Evolutionary conservation across 1,140 invertebrate species (phyloP).

Genomic region (Solen grandis): DNA sequence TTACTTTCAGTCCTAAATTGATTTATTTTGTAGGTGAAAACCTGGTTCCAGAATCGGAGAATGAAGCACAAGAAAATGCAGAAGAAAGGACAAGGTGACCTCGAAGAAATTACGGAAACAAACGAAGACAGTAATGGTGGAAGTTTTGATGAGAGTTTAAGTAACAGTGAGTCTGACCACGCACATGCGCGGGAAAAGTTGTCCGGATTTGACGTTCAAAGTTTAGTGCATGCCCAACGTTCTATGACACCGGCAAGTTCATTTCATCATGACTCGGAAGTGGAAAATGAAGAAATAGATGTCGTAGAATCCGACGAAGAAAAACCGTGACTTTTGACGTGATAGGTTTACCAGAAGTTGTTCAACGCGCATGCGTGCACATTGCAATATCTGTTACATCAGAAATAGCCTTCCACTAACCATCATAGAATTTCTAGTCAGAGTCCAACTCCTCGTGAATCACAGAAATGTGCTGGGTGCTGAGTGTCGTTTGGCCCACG

Average conservation of each 20-base stretch:
- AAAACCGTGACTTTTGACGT: constrained; percentile 51
- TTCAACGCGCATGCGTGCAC: too few species aligned
- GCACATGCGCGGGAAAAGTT: constrained; percentile 18
- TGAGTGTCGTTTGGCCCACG: too few species aligned
- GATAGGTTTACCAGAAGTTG: too few species aligned
- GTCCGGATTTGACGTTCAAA: constrained; percentile 44
- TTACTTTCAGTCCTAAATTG: constrained; percentile 38
- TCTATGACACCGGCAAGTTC: constrained; percentile 24
- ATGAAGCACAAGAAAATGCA: constrained; percentile 99
- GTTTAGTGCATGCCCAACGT: constrained; percentile 23
- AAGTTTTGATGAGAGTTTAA: constrained; percentile 20
- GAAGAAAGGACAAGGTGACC: constrained; percentile 86
- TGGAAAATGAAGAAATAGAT: constrained; percentile 70
- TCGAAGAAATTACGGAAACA: constrained; percentile 16
- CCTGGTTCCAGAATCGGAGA: constrained; percentile 98
- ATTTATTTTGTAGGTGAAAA: constrained; percentile 91
- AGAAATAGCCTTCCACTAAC: too few species aligned
- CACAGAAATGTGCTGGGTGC: too few species aligned
- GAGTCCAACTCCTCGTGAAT: too few species aligned
- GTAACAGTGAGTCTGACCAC: constrained; percentile 32
- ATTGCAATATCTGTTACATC: too few species aligned
- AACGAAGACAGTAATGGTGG: constrained; percentile 34
- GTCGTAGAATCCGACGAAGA: constrained; percentile 68
- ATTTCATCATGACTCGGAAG: constrained; percentile 42
- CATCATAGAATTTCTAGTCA: too few species aligned